Percentiles rank a stretch among this genome's conserved stretches.
These are phyloP conservation scores for Charaxes varanes DNA, from an alignment of 1,140 invertebrate species.

Conservation along the genomic window DNA sequence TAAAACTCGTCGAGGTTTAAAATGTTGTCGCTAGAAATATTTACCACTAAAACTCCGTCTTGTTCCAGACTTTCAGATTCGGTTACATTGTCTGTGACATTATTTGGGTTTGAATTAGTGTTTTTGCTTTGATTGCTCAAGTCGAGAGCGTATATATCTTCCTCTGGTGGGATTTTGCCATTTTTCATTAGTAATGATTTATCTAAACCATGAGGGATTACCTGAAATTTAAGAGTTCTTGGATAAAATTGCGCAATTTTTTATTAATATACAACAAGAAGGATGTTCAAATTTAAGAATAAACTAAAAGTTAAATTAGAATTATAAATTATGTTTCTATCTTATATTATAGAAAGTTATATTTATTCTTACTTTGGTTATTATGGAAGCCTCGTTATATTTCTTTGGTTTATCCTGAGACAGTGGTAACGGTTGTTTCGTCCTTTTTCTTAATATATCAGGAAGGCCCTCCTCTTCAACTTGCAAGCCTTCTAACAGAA, in stretches of 20 bases:
- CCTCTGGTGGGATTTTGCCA: constrained; percentile 51
- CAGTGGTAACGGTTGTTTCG: constrained; percentile 74
- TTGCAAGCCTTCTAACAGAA: constrained; percentile 84
- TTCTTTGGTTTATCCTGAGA: constrained; percentile 64
- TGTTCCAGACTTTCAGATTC: constrained; percentile 69
- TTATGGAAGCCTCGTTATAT: constrained; percentile 72
- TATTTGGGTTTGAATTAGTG: constrained; percentile 32
- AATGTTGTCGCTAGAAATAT: constrained; percentile 66
- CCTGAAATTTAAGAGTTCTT: too few species aligned
- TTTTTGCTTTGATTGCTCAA: constrained; percentile 29
- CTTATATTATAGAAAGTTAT: too few species aligned
- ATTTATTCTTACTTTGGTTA: constrained; percentile 47
- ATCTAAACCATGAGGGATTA: constrained; percentile 52
- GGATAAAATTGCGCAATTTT: too few species aligned
- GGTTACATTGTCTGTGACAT: constrained; percentile 49
- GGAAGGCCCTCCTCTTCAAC: constrained; percentile 87
- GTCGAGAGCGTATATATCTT: constrained; percentile 37
- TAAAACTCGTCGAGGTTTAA: constrained; percentile 64
- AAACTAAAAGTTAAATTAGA: too few species aligned
- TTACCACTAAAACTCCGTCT: constrained; percentile 68
- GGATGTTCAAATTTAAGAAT: too few species aligned
- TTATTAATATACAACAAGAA: too few species aligned
- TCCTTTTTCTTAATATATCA: constrained; percentile 80
- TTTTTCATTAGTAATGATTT: constrained; percentile 58
- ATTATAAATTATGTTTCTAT: too few species aligned